Conservation (phyloP, 2,888 invertebrate species). For the Lacanobia wlatinum region DNA sequence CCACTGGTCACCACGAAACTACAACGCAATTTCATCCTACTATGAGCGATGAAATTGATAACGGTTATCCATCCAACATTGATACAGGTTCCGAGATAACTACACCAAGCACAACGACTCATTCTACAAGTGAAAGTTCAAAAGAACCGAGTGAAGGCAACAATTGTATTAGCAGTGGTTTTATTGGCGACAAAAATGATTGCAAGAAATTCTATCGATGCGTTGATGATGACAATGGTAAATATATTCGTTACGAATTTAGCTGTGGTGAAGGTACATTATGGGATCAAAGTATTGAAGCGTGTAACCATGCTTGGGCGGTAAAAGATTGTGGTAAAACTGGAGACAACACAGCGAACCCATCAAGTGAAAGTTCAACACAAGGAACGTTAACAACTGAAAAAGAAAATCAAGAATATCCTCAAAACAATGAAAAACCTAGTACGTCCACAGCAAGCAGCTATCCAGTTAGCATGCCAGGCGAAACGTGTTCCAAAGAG, state of each 20-base stretch:
- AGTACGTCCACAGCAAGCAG: conserved; percentile 25
- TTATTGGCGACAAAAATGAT: conserved; percentile 88
- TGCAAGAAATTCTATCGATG: conserved; percentile 93
- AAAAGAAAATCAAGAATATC: conserved; percentile 36
- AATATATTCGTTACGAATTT: conserved; percentile 88
- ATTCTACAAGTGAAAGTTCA: conserved; percentile 48
- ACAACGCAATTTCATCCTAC: conserved; percentile 53
- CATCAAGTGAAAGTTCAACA: conserved; percentile 30
- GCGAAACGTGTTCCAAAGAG: conserved; percentile 47
- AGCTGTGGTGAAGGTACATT: conserved; percentile 90
- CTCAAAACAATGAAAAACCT: conserved; percentile 45
- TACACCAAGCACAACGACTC: conserved; percentile 48
- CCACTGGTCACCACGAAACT: conserved; percentile 55
- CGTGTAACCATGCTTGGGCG: conserved; percentile 90
- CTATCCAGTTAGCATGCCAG: conserved; percentile 30
- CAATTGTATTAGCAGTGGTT: conserved; percentile 87
- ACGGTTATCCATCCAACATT: conserved; percentile 55
- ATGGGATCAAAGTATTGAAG: conserved; percentile 90
- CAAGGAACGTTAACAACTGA: conserved; percentile 23
- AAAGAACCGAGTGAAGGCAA: conserved; percentile 48
- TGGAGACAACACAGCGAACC: conserved; percentile 51
- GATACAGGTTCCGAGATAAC: conserved; percentile 27
- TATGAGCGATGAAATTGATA: conserved; percentile 53
- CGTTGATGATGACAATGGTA: conserved; percentile 85
- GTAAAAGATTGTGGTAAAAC: conserved; percentile 61